Percentiles rank a stretch among this genome's conserved stretches.
Conservation (phyloP, 2,797 vertebrate species). For the Pangasius sanitwongsei region DNA sequence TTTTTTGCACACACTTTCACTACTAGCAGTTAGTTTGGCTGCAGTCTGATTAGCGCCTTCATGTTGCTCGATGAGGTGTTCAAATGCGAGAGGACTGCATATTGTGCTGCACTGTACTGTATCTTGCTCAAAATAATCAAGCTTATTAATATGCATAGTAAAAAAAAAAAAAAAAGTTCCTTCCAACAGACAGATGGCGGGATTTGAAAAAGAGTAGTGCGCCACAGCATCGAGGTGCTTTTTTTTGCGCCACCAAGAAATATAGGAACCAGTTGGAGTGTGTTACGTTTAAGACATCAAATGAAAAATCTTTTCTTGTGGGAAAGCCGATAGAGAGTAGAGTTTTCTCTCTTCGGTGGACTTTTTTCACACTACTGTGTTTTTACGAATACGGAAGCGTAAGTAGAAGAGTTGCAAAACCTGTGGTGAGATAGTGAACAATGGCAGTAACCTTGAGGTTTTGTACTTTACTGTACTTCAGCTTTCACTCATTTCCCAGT, state of each 20-base stretch:
- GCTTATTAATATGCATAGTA: not conserved
- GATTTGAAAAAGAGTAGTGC: constrained; percentile 1
- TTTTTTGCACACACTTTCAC: not conserved
- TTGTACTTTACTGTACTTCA: not conserved
- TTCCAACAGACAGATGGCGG: constrained; percentile 21
- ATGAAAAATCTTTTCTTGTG: not conserved
- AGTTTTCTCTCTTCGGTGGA: not conserved
- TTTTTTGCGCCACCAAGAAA: not conserved
- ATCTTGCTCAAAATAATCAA: not conserved
- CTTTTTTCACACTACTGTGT: not conserved
- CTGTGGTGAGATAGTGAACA: not conserved
- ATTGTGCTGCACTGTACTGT: not conserved
- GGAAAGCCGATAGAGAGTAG: not conserved
- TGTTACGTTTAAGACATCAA: not conserved
- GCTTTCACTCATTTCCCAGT: not conserved
- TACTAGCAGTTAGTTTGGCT: not conserved
- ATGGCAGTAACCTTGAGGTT: not conserved
- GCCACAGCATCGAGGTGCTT: not conserved
- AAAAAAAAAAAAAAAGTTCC: not conserved
- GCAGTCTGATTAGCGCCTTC: not conserved
- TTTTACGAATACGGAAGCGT: not conserved
- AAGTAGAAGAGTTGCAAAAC: not conserved
- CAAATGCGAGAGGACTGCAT: not conserved
- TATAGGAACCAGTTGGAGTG: not conserved
- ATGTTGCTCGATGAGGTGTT: not conserved